Conservation (phyloP, 2,888 invertebrate genomes). For the Polia nebulosa region DNA sequence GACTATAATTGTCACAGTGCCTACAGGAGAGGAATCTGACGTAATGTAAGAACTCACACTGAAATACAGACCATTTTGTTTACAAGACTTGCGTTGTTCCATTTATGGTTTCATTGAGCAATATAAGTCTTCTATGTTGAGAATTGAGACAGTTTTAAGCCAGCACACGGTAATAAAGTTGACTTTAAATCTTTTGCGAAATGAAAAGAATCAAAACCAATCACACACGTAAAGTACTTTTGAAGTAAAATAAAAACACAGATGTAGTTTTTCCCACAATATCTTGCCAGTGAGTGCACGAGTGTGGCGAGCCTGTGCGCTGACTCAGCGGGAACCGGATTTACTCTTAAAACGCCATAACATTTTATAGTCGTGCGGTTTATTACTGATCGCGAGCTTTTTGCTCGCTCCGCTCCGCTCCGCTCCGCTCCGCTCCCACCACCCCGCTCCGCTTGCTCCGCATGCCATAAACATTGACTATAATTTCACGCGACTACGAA, state of each 20-base stretch:
- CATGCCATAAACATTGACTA: constrained; percentile 56
- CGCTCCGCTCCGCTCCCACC: constrained; percentile 18
- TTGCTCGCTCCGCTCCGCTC: constrained; percentile 49
- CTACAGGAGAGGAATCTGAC: not conserved
- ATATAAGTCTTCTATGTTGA: not conserved
- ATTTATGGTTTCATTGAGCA: too few relatives aligned
- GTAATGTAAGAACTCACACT: not conserved
- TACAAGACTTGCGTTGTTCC: not conserved
- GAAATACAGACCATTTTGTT: not conserved
- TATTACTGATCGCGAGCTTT: constrained; percentile 59
- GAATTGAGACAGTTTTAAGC: not conserved
- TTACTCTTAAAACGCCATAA: constrained; percentile 62
- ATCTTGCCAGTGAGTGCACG: not conserved
- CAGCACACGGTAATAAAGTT: not conserved
- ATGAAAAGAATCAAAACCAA: constrained; percentile 7
- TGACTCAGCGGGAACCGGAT: constrained; percentile 65
- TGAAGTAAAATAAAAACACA: constrained; percentile 34
- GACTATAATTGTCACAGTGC: too few relatives aligned
- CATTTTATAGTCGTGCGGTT: constrained; percentile 59
- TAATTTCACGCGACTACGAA: constrained; percentile 55
- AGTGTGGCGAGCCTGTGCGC: constrained; percentile 27
- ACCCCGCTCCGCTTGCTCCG: constrained; percentile 7
- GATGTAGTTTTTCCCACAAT: constrained; percentile 37
- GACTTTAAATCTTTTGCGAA: not conserved
- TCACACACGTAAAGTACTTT: constrained; percentile 14